These are phyloP conservation scores for Cinclus cinclus DNA, from an alignment of 2,113 vertebrate species.

Conservation along the genomic window DNA sequence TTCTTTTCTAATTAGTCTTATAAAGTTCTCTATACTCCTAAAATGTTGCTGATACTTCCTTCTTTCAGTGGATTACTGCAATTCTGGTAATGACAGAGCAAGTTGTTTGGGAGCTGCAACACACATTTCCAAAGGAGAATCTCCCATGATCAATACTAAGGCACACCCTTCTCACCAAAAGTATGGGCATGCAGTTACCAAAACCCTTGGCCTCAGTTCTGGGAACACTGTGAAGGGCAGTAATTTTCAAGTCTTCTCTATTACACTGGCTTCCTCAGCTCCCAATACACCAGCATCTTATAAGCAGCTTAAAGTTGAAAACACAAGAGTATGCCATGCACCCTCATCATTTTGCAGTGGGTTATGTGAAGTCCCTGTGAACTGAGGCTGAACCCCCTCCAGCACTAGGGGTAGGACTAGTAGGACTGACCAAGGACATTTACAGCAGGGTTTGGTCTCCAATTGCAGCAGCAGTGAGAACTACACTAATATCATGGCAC, in stretches of 20 bases:
- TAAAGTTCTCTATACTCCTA: not conserved
- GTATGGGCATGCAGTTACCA: not conserved
- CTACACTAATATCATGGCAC: not conserved
- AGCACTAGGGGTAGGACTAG: not conserved
- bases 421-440: not conserved
- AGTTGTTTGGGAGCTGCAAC: not conserved
- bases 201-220: not conserved
- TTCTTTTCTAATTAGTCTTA: not conserved
- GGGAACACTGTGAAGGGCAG: not conserved
- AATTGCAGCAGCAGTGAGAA: not conserved
- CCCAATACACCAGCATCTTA: not conserved
- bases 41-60: not conserved
- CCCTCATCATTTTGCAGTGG: not conserved
- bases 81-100: not conserved
- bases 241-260: not conserved
- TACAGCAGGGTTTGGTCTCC: not conserved
- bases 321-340: not conserved
- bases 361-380: not conserved
- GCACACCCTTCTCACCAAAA: not conserved
- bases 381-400: not conserved
- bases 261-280: not conserved
- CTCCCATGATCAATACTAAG: not conserved
- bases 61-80: not conserved
- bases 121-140: not conserved
- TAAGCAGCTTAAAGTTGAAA: not conserved